Conservation (phyloP, 2,113 vertebrate genomes). For the Sylvia atricapilla region DNA sequence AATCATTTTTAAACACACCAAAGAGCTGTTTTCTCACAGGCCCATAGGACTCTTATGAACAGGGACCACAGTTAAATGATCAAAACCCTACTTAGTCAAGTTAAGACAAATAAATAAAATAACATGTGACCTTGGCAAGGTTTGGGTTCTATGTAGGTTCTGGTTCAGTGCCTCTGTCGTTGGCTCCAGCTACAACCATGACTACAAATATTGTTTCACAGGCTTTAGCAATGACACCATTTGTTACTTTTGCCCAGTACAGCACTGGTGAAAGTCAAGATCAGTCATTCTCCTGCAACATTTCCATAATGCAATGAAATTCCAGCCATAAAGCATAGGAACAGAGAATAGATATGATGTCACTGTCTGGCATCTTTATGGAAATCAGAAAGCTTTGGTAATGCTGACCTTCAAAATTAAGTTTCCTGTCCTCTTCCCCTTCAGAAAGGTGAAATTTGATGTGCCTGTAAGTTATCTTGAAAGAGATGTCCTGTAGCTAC, state of each 20-base stretch:
- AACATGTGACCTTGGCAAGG: slow-evolving; percentile 51
- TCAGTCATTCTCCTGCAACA: slow-evolving; percentile 59
- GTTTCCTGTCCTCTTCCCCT: slow-evolving; percentile 14
- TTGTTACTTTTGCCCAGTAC: slow-evolving; percentile 70
- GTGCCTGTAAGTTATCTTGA: neutral
- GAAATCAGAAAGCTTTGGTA: slow-evolving; percentile 29
- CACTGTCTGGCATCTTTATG: slow-evolving; percentile 27
- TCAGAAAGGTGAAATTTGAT: slow-evolving; percentile 3
- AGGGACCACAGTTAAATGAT: slow-evolving; percentile 50
- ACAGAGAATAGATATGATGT: slow-evolving; percentile 43
- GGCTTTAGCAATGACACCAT: slow-evolving; percentile 71
- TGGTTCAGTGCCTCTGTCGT: slow-evolving; percentile 60
- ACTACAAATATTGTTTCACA: slow-evolving; percentile 76
- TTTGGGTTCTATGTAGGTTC: slow-evolving; percentile 45
- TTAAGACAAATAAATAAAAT: slow-evolving; percentile 71
- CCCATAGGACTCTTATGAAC: slow-evolving; percentile 24
- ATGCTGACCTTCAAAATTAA: neutral
- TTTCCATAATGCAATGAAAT: slow-evolving; percentile 55
- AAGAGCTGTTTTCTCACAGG: slow-evolving; percentile 49
- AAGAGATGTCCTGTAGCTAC: slow-evolving; percentile 28
- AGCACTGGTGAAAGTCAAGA: slow-evolving; percentile 66
- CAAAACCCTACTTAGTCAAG: slow-evolving; percentile 63
- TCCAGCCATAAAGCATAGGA: slow-evolving; percentile 34
- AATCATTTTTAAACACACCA: neutral
- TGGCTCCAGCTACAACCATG: slow-evolving; percentile 67